Percentiles rank a stretch among this genome's conserved stretches.
Evolutionary conservation across 2,888 invertebrate species (phyloP).

Genomic region (Tuberolachnus salignus): DNA sequence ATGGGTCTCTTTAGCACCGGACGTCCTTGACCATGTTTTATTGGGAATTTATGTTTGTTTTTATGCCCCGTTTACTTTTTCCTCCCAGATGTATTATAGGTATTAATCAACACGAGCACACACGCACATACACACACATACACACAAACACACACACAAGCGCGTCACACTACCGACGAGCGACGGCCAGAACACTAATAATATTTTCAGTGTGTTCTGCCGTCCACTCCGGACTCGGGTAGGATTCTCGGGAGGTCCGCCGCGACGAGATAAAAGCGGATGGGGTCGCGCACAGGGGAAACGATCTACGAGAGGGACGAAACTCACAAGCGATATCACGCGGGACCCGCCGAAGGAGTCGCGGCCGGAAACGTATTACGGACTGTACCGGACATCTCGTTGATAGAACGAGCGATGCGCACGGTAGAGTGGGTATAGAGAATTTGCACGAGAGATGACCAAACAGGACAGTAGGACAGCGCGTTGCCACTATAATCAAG

Average conservation of each 20-base stretch:
- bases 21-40: slow-evolving; percentile 56
- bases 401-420: slow-evolving; percentile 7
- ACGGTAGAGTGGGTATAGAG: no score
- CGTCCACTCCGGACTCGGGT: not conserved
- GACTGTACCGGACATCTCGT: slow-evolving; percentile 8
- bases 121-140: no score
- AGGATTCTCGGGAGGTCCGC: not conserved
- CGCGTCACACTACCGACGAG: not conserved
- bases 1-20: slow-evolving; percentile 47
- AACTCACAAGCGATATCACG: not conserved
- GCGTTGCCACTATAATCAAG: not conserved
- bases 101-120: not conserved
- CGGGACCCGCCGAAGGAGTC: not conserved
- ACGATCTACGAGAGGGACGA: not conserved
- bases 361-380: not conserved
- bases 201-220: no score
- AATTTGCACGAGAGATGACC: not conserved
- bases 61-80: slow-evolving; percentile 34
- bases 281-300: not conserved
- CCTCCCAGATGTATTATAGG: not conserved
- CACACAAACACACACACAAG: no score
- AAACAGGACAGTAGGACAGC: not conserved
- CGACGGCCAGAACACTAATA: no score
- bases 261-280: not conserved
- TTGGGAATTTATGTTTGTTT: slow-evolving; percentile 39